Evolutionary conservation across 92 coral and sea anemone genomes (phyloP).

Genomic region (Heliopora coerulea): DNA sequence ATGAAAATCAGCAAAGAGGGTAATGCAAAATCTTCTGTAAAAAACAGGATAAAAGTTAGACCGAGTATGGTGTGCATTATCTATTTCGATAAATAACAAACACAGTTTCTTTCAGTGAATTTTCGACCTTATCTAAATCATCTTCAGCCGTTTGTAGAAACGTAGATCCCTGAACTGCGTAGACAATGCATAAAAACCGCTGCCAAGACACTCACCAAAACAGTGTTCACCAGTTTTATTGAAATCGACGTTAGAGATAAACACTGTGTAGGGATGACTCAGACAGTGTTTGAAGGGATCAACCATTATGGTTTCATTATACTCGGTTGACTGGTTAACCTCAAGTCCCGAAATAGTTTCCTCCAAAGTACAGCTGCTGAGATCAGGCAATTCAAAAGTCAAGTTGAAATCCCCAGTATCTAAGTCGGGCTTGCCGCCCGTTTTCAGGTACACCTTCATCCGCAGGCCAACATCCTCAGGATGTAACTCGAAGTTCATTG

Average conservation of each 20-base stretch:
- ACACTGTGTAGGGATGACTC: slow-evolving; percentile 62
- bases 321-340: background rate
- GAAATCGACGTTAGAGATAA: slow-evolving; percentile 56
- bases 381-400: slow-evolving; percentile 75
- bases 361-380: slow-evolving; percentile 55
- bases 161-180: too few species aligned
- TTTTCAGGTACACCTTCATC: slow-evolving; percentile 48
- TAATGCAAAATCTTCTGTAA: too few species aligned
- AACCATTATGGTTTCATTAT: slow-evolving; percentile 16
- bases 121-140: too few species aligned
- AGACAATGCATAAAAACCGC: too few species aligned
- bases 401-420: slow-evolving; percentile 44
- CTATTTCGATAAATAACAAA: too few species aligned
- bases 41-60: too few species aligned
- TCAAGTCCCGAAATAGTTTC: slow-evolving; percentile 22
- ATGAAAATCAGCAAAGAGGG: too few species aligned
- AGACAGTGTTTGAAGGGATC: slow-evolving; percentile 59
- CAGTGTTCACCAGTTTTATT: slow-evolving; percentile 61
- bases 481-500: slow-evolving; percentile 60
- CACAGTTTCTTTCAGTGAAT: too few species aligned
- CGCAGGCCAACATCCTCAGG: slow-evolving; percentile 57
- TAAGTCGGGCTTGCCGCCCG: slow-evolving; percentile 54
- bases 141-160: too few species aligned
- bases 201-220: slow-evolving; percentile 56
- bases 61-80: too few species aligned